Conservation (phyloP, 1,140 invertebrate genomes). For the Anastrepha obliqua region DNA sequence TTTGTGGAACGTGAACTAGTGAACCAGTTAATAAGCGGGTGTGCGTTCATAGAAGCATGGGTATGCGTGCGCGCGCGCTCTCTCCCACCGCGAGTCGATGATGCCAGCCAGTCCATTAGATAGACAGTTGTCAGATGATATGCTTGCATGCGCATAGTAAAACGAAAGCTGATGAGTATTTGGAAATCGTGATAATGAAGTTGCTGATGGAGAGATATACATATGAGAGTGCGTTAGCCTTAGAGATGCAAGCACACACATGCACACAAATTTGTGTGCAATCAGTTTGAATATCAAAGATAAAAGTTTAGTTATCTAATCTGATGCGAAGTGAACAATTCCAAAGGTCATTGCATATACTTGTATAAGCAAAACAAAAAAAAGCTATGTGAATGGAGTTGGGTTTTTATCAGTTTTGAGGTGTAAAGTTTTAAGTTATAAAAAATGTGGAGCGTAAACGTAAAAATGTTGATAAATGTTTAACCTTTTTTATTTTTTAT, state of each 20-base stretch:
- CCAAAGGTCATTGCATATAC: background rate
- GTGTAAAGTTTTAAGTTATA: no score
- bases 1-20: conserved; percentile 46
- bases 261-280: background rate
- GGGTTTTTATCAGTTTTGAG: no score
- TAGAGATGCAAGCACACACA: no score
- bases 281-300: conserved; percentile 3
- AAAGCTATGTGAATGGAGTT: no score
- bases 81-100: background rate
- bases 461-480: no score
- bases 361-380: no score
- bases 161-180: background rate
- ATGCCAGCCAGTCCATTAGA: background rate
- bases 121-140: conserved; percentile 21
- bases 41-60: background rate
- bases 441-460: no score
- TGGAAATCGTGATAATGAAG: background rate
- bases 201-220: background rate
- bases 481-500: no score
- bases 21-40: conserved; percentile 8
- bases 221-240: no score
- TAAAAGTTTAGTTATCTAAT: conserved; percentile 2
- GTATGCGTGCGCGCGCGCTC: background rate
- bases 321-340: background rate
- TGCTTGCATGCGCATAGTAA: conserved; percentile 1